These are phyloP conservation scores for Kradibia gibbosae DNA, from an alignment of 1,140 invertebrate species.

Conservation along the genomic window DNA sequence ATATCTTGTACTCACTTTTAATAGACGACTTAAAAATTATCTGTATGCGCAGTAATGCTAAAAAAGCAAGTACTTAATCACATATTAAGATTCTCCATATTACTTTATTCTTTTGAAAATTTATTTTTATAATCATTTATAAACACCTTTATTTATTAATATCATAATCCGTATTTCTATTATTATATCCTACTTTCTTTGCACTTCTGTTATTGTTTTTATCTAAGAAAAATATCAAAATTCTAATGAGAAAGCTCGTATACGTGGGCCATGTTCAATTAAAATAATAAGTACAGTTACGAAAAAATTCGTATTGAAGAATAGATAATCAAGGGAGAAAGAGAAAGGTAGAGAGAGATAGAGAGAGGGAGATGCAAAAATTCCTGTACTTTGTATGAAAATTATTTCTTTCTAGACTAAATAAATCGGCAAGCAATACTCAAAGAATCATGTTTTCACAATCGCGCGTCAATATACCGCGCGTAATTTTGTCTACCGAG, in stretches of 20 bases:
- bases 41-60: too few relatives aligned
- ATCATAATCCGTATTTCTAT: too few relatives aligned
- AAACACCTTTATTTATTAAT: too few relatives aligned
- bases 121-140: too few relatives aligned
- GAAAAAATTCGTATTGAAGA: too few relatives aligned
- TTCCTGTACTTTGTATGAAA: neutral
- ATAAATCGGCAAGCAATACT: neutral
- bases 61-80: too few relatives aligned
- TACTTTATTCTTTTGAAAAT: too few relatives aligned
- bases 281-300: too few relatives aligned
- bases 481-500: neutral
- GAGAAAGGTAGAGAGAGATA: neutral
- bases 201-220: neutral
- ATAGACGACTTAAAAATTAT: too few relatives aligned
- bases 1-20: neutral
- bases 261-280: neutral
- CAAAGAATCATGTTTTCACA: neutral
- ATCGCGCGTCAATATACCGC: neutral
- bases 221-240: neutral
- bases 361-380: neutral
- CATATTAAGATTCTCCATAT: too few relatives aligned
- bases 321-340: neutral
- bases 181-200: neutral
- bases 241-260: neutral
- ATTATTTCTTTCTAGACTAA: conserved; percentile 3